phyloP scores from a whole-genome alignment of 2,888 invertebrate species.

The Drosophila merina region DNA sequence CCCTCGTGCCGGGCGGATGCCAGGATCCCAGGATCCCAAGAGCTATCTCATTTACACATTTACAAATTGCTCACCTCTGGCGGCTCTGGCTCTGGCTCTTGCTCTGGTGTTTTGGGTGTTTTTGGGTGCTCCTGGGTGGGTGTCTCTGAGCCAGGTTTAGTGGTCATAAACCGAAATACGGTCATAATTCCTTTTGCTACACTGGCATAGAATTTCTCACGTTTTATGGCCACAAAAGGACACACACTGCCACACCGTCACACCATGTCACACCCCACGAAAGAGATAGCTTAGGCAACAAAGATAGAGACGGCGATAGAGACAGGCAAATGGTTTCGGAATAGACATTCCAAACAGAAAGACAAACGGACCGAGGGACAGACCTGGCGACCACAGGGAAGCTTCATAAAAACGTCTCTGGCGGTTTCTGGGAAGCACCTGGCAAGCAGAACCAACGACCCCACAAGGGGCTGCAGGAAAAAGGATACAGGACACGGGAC shows the following conservation, averaged over 20 bases:
- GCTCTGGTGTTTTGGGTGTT: not conserved
- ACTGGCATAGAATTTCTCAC: conserved; percentile 61
- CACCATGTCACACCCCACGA: not conserved
- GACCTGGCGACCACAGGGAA: conserved; percentile 31
- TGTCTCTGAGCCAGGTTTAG: conserved; percentile 60
- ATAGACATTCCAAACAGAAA: conserved; percentile 9
- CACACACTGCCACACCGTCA: conserved; percentile 1
- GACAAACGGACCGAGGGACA: not conserved
- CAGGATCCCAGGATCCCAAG: not conserved
- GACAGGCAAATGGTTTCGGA: conserved; percentile 18
- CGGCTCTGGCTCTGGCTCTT: not conserved
- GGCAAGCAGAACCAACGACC: not conserved
- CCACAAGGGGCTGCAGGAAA: conserved; percentile 1
- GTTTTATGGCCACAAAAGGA: conserved; percentile 62
- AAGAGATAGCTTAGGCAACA: conserved; percentile 2
- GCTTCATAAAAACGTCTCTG: conserved; percentile 70
- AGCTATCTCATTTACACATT: conserved; percentile 57
- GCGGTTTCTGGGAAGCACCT: conserved; percentile 45
- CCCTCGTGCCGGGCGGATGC: not conserved
- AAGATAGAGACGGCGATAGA: conserved; percentile 3
- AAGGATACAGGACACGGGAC: conserved; percentile 12
- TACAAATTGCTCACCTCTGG: conserved; percentile 53
- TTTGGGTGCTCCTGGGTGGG: not conserved
- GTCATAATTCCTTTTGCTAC: conserved; percentile 67
- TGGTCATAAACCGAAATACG: conserved; percentile 72